A percentile compares a stretch with the other conserved stretches of the same genome.
phyloP scores from a whole-genome alignment of 1,140 invertebrate species.

The Yoshiicerus persimilis region DNA sequence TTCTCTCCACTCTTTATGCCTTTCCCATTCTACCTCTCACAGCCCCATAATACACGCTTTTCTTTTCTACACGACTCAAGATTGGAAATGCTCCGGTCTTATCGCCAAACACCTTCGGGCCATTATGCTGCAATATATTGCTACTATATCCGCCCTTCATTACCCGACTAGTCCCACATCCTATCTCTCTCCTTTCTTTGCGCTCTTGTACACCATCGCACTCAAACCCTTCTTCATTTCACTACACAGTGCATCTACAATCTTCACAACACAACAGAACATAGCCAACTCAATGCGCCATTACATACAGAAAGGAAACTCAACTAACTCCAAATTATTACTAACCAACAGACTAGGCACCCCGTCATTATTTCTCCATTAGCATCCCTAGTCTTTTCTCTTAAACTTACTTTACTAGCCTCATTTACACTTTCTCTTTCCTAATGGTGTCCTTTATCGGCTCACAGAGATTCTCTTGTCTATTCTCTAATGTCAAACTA shows the following conservation, averaged over 20 bases:
- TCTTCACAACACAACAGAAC: constrained; percentile 44
- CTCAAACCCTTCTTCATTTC: constrained; percentile 52
- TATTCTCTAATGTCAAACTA: not conserved
- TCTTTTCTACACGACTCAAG: constrained; percentile 38
- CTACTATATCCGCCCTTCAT: constrained; percentile 53
- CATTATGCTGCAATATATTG: constrained; percentile 51
- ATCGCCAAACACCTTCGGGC: constrained; percentile 49
- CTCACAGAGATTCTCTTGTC: not conserved
- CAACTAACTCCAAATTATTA: constrained; percentile 17
- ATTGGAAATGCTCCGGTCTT: constrained; percentile 44
- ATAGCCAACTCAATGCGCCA: not conserved
- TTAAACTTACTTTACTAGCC: constrained; percentile 3
- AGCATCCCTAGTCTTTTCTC: constrained; percentile 13
- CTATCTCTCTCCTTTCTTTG: not conserved
- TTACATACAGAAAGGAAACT: constrained; percentile 6
- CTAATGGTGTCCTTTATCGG: not conserved
- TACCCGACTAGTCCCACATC: constrained; percentile 46
- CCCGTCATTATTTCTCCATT: constrained; percentile 42
- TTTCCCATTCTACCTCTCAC: constrained; percentile 26
- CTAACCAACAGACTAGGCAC: not conserved
- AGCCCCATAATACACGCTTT: constrained; percentile 24
- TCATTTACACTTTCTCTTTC: constrained; percentile 19
- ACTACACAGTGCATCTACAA: constrained; percentile 56
- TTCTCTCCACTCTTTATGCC: constrained; percentile 29
- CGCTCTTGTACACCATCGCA: not conserved